A percentile compares a stretch with the other conserved stretches of the same genome.
Evolutionary conservation across 1,140 invertebrate species (phyloP).

Genomic region (Drosophila tropicalis): DNA sequence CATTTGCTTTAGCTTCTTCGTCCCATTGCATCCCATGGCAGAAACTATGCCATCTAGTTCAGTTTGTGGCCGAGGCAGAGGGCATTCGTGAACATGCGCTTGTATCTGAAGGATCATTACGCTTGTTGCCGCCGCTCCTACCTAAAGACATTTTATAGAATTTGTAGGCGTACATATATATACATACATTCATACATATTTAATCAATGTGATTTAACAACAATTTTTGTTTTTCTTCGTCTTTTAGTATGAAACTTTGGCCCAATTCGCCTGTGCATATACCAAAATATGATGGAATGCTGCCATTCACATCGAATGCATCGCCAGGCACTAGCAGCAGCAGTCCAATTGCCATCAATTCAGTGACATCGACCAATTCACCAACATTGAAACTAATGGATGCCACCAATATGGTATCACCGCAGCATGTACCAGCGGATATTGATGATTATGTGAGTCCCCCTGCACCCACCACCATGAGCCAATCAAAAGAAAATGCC

Average conservation of each 20-base stretch:
- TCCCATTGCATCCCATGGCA: background rate
- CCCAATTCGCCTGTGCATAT: constrained; percentile 82
- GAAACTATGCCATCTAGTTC: background rate
- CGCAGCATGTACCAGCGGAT: constrained; percentile 71
- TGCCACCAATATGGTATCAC: constrained; percentile 78
- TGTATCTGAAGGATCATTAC: constrained; percentile 68
- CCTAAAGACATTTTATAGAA: constrained; percentile 29
- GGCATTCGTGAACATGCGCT: constrained; percentile 76
- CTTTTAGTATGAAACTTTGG: constrained; percentile 78
- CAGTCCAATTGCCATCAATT: constrained; percentile 82
- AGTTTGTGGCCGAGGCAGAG: background rate
- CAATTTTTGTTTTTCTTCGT: background rate
- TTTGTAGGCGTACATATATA: constrained; percentile 43
- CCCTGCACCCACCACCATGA: too few relatives aligned
- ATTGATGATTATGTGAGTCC: constrained; percentile 75
- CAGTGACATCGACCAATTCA: constrained; percentile 82
- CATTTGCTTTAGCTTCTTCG: constrained; percentile 4
- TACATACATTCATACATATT: background rate
- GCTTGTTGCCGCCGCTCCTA: constrained; percentile 32
- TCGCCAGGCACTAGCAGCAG: constrained; percentile 67
- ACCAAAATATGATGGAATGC: constrained; percentile 82
- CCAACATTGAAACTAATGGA: constrained; percentile 82
- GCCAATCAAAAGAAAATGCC: constrained; percentile 2
- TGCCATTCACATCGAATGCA: constrained; percentile 72
- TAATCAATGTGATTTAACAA: background rate